Base-by-base conservation (phyloP, 1,140 invertebrate species). In the Hylaeus volcanicus region DNA sequence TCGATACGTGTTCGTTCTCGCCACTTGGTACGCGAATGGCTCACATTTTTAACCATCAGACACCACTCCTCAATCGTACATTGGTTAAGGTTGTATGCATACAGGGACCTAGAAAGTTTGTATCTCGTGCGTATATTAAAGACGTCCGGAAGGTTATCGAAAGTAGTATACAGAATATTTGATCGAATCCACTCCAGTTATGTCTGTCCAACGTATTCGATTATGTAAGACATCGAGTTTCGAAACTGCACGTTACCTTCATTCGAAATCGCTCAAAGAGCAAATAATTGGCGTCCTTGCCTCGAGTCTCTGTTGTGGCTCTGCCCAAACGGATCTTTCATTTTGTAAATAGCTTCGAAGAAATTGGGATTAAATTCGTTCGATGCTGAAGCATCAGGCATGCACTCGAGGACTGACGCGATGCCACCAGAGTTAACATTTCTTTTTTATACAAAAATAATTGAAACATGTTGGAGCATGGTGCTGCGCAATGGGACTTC, bases 161-260 rank as follows among this genome's bases (percentile, higher is more conserved):
- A 80, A 86, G 71, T 76, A 85, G 74, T 81, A 81, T 85, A 86
- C 69, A 83, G 74, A 81, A 66, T 77, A 79, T 79, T 79, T 82
- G 83, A 79, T 83, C 83, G 75, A 83, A 55, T 60, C 56, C 74
- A 77, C 58, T 81, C 73, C 77, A 83, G 68, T 85, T 85, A 73
- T 65, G 81, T 65, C 84, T 80, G 74, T 86, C 82, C 79, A 68
- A 77, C 53, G 55, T 81, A 64, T 48, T 79, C 74, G 83, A 81
- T 81, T 85, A 58, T 61, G 9, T 66, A 58, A 65, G 70, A 79
- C 68, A 60, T 63, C 58, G 75, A 61, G 70, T 66, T 9, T 51
- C 77, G 70, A 66, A 66, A 74, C 77, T 79, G 77, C 77, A 51
- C 77, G 77, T 55, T 55, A 1, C 12, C 14, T 9, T n/a, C 45